Conservation (phyloP, 2,888 invertebrate species). For the Acanthoscelides obtectus region DNA sequence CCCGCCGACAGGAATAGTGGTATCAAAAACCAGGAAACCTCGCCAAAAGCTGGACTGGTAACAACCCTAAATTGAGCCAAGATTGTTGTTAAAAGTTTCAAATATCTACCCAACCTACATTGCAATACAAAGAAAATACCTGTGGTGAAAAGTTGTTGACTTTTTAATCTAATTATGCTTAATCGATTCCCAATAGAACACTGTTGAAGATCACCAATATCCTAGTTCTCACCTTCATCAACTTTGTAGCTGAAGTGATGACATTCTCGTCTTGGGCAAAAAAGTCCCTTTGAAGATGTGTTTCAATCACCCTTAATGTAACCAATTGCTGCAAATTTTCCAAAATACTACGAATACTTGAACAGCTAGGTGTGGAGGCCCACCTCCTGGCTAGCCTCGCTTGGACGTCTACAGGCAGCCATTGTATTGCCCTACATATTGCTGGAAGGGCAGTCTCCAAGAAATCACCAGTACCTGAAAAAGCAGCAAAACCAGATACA, state of each 20-base stretch:
- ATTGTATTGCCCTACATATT: conserved; percentile 70
- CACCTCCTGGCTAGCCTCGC: conserved; percentile 76
- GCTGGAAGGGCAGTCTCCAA: conserved; percentile 78
- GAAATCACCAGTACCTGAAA: conserved; percentile 66
- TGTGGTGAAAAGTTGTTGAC: too few relatives aligned
- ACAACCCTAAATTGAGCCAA: too few relatives aligned
- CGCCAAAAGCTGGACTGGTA: too few relatives aligned
- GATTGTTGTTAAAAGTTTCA: too few relatives aligned
- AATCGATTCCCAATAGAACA: too few relatives aligned
- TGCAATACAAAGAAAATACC: too few relatives aligned
- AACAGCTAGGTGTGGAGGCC: conserved; percentile 59
- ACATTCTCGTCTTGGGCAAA: conserved; percentile 80
- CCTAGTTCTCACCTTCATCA: conserved; percentile 66
- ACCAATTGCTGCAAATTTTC: conserved; percentile 84
- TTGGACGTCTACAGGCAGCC: conserved; percentile 69
- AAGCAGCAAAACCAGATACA: too few relatives aligned
- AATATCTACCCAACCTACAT: too few relatives aligned
- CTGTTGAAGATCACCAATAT: too few relatives aligned
- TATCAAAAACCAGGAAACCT: too few relatives aligned
- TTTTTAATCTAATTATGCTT: too few relatives aligned
- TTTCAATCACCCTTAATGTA: conserved; percentile 77
- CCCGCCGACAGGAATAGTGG: too few relatives aligned
- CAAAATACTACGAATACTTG: conserved; percentile 59
- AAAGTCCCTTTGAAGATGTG: conserved; percentile 66
- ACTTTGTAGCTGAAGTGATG: conserved; percentile 79